These are phyloP conservation scores for Sebastes cheni DNA, from an alignment of 2,797 vertebrate genomes.

Conservation along the genomic window DNA sequence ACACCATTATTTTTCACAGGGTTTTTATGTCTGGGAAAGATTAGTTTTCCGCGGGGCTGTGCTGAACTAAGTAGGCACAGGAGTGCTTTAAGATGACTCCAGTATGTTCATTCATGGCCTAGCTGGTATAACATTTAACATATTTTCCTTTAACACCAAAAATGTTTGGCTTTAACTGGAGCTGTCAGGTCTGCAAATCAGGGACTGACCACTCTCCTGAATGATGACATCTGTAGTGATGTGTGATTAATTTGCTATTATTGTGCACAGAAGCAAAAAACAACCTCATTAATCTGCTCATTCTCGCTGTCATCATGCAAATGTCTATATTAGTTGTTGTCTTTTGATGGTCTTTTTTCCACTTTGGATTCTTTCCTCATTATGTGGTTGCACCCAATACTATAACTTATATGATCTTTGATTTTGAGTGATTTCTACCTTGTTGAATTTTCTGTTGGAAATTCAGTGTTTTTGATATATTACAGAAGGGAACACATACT, in stretches of 20 bases:
- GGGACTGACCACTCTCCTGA: constrained; percentile 37
- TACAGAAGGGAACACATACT: background rate
- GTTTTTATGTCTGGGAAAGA: constrained; percentile 59
- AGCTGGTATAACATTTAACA: constrained; percentile 42
- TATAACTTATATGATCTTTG: background rate
- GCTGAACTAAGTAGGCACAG: constrained; percentile 41
- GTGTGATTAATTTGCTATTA: constrained; percentile 44
- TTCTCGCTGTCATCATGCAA: background rate
- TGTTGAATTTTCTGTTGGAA: constrained; percentile 4
- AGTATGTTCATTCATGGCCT: constrained; percentile 38
- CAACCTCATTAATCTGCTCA: constrained; percentile 31
- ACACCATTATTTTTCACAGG: constrained; percentile 52
- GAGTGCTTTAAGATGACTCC: constrained; percentile 52
- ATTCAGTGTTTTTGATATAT: background rate
- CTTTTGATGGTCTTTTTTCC: constrained; percentile 6
- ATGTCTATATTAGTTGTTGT: background rate
- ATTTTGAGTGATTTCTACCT: background rate
- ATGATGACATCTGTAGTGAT: constrained; percentile 37
- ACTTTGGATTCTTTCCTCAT: constrained; percentile 12
- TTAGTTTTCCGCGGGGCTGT: constrained; percentile 46
- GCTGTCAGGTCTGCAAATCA: constrained; percentile 35
- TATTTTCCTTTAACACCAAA: constrained; percentile 44
- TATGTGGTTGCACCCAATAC: background rate
- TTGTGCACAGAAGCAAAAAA: constrained; percentile 30
- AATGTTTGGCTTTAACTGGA: constrained; percentile 40